phyloP scores from a whole-genome alignment of 2,888 invertebrate genomes.

The Glomeris marginata region DNA sequence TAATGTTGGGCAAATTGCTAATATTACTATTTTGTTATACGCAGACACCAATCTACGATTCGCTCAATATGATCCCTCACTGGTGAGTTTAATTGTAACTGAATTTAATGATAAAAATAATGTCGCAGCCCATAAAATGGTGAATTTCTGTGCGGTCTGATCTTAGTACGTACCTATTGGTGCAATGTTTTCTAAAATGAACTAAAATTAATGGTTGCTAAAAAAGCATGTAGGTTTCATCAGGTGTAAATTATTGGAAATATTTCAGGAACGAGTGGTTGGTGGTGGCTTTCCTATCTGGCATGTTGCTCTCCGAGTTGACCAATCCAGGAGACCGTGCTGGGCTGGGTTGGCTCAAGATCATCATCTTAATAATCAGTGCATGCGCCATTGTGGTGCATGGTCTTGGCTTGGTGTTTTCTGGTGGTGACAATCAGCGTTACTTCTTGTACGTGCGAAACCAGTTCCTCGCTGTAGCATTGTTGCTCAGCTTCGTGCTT shows the following conservation, averaged over 20 bases:
- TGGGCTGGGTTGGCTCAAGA: constrained; percentile 67
- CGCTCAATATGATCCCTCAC: constrained; percentile 9
- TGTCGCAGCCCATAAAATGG: too few species aligned
- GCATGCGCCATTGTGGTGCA: constrained; percentile 84
- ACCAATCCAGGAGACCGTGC: constrained; percentile 97
- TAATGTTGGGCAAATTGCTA: too few species aligned
- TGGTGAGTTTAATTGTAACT: not conserved
- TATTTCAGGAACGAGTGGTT: constrained; percentile 78
- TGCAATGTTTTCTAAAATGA: too few species aligned
- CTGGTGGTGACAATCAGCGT: constrained; percentile 47
- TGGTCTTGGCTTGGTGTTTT: constrained; percentile 45
- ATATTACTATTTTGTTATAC: too few species aligned
- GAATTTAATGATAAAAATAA: too few species aligned
- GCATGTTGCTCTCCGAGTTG: constrained; percentile 84
- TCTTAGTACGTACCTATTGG: too few species aligned
- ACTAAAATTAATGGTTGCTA: too few species aligned
- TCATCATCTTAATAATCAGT: constrained; percentile 47
- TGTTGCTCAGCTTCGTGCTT: constrained; percentile 92
- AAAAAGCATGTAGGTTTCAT: not conserved
- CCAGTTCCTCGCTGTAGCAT: constrained; percentile 88
- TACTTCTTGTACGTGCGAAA: constrained; percentile 74
- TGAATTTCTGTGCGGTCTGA: too few species aligned
- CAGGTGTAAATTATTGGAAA: not conserved
- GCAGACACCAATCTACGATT: constrained; percentile 4
- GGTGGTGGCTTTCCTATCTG: constrained; percentile 84